Percentiles rank a stretch among this genome's conserved stretches.
Evolutionary conservation across 2,113 vertebrate genomes (phyloP).

Genomic region (Antechinus stuartii): DNA sequence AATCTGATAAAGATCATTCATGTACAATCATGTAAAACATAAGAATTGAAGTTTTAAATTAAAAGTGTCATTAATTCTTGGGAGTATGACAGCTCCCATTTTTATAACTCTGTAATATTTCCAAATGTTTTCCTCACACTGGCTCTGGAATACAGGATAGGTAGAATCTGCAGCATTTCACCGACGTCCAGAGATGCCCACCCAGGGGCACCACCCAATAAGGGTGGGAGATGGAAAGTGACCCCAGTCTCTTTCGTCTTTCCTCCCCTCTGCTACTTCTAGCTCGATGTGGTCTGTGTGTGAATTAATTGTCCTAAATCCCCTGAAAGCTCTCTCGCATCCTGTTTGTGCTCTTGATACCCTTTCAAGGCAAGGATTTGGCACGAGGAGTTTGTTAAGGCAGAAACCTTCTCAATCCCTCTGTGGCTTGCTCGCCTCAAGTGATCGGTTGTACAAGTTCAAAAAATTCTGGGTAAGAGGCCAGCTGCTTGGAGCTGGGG

Average conservation of each 20-base stretch:
- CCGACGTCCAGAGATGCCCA: neutral
- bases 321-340: slow-evolving; percentile 12
- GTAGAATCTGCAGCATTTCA: neutral
- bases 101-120: neutral
- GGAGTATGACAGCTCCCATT: neutral
- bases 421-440: neutral
- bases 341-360: neutral
- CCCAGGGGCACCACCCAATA: neutral
- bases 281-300: neutral
- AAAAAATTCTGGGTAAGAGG: slow-evolving; percentile 43
- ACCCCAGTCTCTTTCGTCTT: neutral
- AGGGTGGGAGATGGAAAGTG: neutral
- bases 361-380: slow-evolving; percentile 10
- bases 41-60: neutral
- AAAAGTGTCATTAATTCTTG: neutral
- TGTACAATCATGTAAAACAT: neutral
- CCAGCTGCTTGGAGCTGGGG: slow-evolving; percentile 29
- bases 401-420: neutral
- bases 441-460: slow-evolving; percentile 45
- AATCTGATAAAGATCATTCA: neutral
- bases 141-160: neutral
- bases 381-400: neutral
- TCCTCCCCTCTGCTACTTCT: neutral
- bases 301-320: slow-evolving; percentile 31
- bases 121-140: neutral